Percentiles rank a stretch among this genome's conserved stretches.
phyloP scores from a whole-genome alignment of 2,888 invertebrate genomes.

The Thymelicus sylvestris region DNA sequence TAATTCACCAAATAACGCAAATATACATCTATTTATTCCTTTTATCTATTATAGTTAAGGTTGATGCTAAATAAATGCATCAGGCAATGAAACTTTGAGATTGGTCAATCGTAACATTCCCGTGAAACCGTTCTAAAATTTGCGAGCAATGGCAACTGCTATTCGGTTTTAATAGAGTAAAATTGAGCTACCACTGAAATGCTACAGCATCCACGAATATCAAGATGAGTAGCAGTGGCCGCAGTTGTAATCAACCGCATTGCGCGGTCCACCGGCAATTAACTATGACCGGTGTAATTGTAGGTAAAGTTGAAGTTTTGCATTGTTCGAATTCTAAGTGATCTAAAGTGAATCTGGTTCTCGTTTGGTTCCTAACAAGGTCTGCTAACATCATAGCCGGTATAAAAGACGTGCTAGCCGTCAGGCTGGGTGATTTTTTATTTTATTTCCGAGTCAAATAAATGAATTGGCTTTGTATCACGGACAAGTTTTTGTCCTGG shows the following conservation, averaged over 20 bases:
- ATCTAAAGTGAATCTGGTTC: neutral
- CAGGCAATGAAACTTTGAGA: neutral
- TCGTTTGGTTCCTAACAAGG: neutral
- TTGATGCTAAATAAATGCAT: neutral
- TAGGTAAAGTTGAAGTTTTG: constrained; percentile 4
- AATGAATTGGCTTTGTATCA: too few species aligned
- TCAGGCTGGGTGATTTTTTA: too few species aligned
- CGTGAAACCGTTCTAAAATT: neutral
- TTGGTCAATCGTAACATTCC: neutral
- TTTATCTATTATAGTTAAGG: neutral
- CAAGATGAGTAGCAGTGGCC: constrained; percentile 12
- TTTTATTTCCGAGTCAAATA: too few species aligned
- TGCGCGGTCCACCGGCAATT: constrained; percentile 9
- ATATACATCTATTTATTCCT: too few species aligned
- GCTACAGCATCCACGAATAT: constrained; percentile 6
- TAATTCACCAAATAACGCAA: too few species aligned
- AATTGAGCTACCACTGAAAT: constrained; percentile 10
- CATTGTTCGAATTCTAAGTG: neutral
- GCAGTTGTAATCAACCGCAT: constrained; percentile 24
- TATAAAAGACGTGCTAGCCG: neutral
- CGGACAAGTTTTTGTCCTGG: too few species aligned
- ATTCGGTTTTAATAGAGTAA: constrained; percentile 4
- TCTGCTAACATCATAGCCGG: neutral
- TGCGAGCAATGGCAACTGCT: constrained; percentile 3
- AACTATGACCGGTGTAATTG: constrained; percentile 1